Percentiles rank a stretch among this genome's conserved stretches.
Conservation (phyloP, 2,888 invertebrate genomes). For the Chalcis sispes region DNA sequence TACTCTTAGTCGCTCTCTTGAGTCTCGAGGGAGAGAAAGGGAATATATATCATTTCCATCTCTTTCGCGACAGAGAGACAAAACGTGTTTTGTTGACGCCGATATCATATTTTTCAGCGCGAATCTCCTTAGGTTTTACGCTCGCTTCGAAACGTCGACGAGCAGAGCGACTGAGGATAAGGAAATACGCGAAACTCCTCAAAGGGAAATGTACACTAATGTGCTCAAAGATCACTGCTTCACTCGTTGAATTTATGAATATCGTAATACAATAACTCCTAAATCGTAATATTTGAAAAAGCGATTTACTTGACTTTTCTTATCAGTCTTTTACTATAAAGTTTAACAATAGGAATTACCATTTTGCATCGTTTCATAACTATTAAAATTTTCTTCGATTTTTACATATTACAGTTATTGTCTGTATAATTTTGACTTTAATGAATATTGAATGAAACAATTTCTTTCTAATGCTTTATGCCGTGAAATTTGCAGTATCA, state of each 20-base stretch:
- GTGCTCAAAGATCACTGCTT: not conserved
- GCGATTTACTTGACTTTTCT: not conserved
- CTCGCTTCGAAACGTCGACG: not conserved
- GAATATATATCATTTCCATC: constrained; percentile 27
- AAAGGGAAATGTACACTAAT: constrained; percentile 31
- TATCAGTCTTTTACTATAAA: no score
- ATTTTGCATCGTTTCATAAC: no score
- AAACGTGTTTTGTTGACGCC: constrained; percentile 20
- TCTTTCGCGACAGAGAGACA: not conserved
- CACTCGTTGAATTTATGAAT: constrained; percentile 13
- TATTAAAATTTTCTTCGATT: no score
- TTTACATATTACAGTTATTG: no score
- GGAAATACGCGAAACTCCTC: not conserved
- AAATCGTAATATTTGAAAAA: constrained; percentile 7
- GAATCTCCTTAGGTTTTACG: not conserved
- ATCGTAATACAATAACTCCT: not conserved
- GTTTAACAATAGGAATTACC: no score
- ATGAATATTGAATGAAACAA: no score
- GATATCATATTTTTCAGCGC: constrained; percentile 54
- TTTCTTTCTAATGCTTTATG: no score
- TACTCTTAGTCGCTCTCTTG: no score
- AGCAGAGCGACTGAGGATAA: not conserved
- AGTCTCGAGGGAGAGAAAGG: constrained; percentile 31
- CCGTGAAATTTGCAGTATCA: no score
- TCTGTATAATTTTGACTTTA: no score